Conservation (phyloP, 2,888 invertebrate genomes). For the Ectemnius lituratus region DNA sequence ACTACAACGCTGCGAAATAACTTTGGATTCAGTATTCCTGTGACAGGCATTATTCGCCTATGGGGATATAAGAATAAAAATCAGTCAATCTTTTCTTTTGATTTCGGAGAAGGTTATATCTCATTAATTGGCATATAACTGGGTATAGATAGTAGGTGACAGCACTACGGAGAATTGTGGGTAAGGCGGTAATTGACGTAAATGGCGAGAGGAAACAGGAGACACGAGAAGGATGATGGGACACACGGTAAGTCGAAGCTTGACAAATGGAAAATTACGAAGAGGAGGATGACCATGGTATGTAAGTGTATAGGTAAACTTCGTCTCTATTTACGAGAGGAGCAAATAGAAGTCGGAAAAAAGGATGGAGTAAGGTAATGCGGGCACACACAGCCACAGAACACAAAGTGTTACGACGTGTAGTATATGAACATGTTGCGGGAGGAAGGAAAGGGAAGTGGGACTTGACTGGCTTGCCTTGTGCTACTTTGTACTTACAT, state of each 20-base stretch:
- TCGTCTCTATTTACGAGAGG: constrained; percentile 34
- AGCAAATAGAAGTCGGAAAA: constrained; percentile 21
- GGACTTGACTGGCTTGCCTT: constrained; percentile 59
- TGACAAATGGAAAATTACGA: background rate
- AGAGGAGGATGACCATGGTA: constrained; percentile 38
- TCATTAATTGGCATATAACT: background rate
- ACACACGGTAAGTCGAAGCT: background rate
- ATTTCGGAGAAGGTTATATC: background rate
- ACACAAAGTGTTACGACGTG: constrained; percentile 21
- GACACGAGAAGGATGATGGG: background rate
- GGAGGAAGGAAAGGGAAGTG: constrained; percentile 53
- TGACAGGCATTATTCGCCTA: no score
- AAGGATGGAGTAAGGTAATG: constrained; percentile 38
- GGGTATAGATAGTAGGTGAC: background rate
- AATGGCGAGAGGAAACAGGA: background rate
- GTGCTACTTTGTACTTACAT: constrained; percentile 48
- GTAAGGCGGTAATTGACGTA: background rate
- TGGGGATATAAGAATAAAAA: no score
- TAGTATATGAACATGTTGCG: background rate
- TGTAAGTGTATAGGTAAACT: constrained; percentile 33
- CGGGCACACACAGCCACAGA: constrained; percentile 4
- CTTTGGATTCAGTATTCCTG: no score
- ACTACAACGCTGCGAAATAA: no score
- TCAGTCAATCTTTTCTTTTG: no score
- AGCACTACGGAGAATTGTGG: background rate